These are phyloP conservation scores for Nemotelus nigrinus DNA, from an alignment of 2,888 invertebrate species.

Conservation along the genomic window DNA sequence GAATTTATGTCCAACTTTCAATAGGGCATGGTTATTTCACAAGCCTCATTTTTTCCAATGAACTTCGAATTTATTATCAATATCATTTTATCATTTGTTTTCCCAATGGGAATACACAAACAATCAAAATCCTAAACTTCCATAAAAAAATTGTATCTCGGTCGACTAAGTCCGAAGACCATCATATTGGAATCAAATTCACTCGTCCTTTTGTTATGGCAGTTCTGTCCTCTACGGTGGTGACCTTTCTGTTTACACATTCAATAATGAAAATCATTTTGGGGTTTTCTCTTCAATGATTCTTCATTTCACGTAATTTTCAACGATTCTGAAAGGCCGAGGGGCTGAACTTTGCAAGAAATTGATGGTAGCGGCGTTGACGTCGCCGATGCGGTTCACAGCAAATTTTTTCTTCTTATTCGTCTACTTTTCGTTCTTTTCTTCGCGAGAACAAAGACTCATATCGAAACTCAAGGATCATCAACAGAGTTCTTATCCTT, in stretches of 20 bases:
- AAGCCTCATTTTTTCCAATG: too few species aligned
- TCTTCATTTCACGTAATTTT: constrained; percentile 24
- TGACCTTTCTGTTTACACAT: constrained; percentile 38
- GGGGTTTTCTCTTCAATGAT: constrained; percentile 39
- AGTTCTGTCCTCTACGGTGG: constrained; percentile 17
- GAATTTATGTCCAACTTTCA: too few species aligned
- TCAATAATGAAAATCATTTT: constrained; percentile 21
- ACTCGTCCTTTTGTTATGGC: constrained; percentile 16
- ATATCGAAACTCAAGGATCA: not conserved
- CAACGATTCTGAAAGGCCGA: not conserved
- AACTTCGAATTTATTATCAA: too few species aligned
- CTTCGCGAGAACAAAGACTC: not conserved
- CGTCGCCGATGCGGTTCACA: constrained; percentile 9
- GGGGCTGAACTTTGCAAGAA: not conserved
- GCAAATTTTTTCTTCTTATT: not conserved
- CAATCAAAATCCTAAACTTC: too few species aligned
- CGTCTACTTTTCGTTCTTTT: not conserved
- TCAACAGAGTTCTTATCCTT: not conserved
- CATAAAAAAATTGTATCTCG: too few species aligned
- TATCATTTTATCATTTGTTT: too few species aligned
- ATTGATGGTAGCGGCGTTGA: not conserved
- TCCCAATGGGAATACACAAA: too few species aligned
- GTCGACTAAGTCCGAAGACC: too few species aligned
- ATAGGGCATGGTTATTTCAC: too few species aligned
- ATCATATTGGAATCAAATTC: not conserved